These are phyloP conservation scores for Desmodus rotundus DNA, from an alignment of 2,113 vertebrate genomes.

Conservation along the genomic window DNA sequence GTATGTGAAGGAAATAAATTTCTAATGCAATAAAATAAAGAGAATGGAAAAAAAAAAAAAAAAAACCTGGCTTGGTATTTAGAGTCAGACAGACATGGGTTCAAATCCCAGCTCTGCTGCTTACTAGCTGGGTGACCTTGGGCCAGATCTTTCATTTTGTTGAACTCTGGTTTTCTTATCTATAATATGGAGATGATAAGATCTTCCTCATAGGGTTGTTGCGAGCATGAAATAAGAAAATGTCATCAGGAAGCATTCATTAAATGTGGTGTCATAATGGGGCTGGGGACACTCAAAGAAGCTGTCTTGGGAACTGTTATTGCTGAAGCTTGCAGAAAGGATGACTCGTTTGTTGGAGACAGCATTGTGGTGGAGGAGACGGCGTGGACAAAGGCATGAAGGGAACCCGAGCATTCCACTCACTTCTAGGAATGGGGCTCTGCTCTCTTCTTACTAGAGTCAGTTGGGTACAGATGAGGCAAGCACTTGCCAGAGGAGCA, in stretches of 20 bases:
- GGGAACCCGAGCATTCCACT: background rate
- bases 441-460: background rate
- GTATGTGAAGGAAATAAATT: constrained; percentile 67
- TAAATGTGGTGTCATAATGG: background rate
- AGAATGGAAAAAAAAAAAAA: background rate
- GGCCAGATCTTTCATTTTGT: background rate
- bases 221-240: background rate
- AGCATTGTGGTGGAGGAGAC: background rate
- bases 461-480: background rate
- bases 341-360: background rate
- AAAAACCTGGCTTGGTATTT: background rate
- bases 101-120: constrained; percentile 34
- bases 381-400: background rate
- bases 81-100: constrained; percentile 5
- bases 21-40: constrained; percentile 57
- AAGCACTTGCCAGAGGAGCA: background rate
- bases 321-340: background rate
- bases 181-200: background rate
- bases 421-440: background rate
- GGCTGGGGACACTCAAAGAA: background rate
- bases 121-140: background rate
- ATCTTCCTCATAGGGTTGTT: background rate
- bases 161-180: background rate
- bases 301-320: background rate
- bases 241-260: background rate